These are phyloP conservation scores for Ancistrus triradiatus DNA, from an alignment of 2,113 vertebrate genomes.

Conservation along the genomic window DNA sequence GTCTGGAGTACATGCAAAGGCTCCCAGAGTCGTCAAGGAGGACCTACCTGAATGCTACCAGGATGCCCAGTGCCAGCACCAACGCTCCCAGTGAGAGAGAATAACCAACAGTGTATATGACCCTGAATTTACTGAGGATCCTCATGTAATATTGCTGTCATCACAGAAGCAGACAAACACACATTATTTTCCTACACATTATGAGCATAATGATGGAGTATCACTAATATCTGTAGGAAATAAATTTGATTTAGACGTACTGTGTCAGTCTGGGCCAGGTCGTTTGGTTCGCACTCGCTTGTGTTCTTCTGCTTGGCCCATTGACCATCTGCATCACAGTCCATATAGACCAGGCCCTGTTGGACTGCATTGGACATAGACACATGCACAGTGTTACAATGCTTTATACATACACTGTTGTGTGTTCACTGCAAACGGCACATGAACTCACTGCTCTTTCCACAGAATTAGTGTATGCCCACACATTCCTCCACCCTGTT, in stretches of 20 bases:
- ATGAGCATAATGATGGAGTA: too few relatives aligned
- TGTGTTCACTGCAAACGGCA: neutral
- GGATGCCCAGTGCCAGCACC: conserved; percentile 81
- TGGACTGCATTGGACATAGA: conserved; percentile 68
- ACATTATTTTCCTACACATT: too few relatives aligned
- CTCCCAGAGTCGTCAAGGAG: too few relatives aligned
- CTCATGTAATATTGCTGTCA: conserved; percentile 66
- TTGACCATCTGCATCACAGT: conserved; percentile 79
- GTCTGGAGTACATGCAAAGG: too few relatives aligned
- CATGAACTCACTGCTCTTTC: conserved; percentile 1
- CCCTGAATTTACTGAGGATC: conserved; percentile 71
- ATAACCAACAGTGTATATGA: conserved; percentile 95
- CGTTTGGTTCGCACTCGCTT: conserved; percentile 75
- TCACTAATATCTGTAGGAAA: too few relatives aligned
- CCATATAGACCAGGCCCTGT: conserved; percentile 78
- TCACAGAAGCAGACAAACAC: conserved; percentile 29
- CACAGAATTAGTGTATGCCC: too few relatives aligned
- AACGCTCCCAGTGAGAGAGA: conserved; percentile 84
- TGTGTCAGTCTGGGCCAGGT: conserved; percentile 55
- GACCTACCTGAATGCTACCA: conserved; percentile 88
- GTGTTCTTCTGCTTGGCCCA: conserved; percentile 74
- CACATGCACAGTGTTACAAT: neutral
- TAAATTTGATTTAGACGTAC: conserved; percentile 8
- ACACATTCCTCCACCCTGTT: too few relatives aligned
- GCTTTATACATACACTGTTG: neutral